Base-by-base conservation (phyloP, 2,113 vertebrate species). In the Centropristis striata region DNA sequence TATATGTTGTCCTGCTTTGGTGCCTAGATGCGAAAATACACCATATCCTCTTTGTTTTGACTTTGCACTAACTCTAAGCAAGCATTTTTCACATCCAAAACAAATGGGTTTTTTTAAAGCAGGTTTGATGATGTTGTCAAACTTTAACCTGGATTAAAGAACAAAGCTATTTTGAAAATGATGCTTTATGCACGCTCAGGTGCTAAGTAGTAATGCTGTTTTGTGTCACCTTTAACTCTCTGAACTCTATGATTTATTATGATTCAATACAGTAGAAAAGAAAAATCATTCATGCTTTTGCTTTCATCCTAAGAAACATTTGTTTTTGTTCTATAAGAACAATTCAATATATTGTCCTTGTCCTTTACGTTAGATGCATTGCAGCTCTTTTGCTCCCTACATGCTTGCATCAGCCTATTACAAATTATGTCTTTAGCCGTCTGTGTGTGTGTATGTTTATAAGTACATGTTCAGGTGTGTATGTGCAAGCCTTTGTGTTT, bases 391-490 rank as follows among this genome's bases (percentile, higher is more conserved):
- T 78, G 37, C 16, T 42, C 13, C 14, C 9, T 14, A 27, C 20
- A 37, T 47, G 21, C 44, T 50, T 32, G 25, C 5, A 54, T 73
- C 46, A 54, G 4, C 8, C 37, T n/a, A 25, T 36, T 21, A 28
- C 23, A 68, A 63, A 67, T 55, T 0, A 41, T 57, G n/a, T 46
- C 10, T 74, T 53, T 16, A 55, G n/a, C 28, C 20, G 20, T 47
- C 8, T 15, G 25, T 61, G 36, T n/a, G n/a, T n/a, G n/a, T 83
- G 36, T 70, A 10, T 71, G 36, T 77, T 71, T 78, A 42, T 4
- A n/a, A 25, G 4, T 60, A 23, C 46, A 57, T 82, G 58, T 70
- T 66, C 61, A 32, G 64, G 74, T 87, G 65, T 58, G 42, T 58
- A 28, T 75, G 50, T 42, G 20, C 44, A 46, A 76, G 58, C 23